phyloP scores from a whole-genome alignment of 2,113 vertebrate genomes.

The Xiphias gladius region DNA sequence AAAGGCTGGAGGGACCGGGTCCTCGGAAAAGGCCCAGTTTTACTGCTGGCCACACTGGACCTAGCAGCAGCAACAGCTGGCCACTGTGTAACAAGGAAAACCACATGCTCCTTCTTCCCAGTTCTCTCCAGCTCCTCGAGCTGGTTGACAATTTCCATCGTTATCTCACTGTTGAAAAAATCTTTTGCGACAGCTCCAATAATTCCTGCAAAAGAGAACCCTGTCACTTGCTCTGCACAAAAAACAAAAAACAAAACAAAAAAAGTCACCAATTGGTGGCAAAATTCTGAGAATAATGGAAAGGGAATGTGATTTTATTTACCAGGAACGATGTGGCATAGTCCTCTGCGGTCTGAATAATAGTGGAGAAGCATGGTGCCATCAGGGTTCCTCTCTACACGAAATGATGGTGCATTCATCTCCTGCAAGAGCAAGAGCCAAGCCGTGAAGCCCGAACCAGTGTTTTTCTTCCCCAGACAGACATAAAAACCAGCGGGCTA shows the following conservation, averaged over 20 bases:
- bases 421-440: conserved; percentile 68
- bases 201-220: conserved; percentile 76
- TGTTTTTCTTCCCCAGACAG: neutral
- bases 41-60: conserved; percentile 49
- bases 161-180: conserved; percentile 88
- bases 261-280: neutral
- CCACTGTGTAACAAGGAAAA: conserved; percentile 84
- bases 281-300: too few species aligned
- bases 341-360: conserved; percentile 85
- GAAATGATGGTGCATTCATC: conserved; percentile 86
- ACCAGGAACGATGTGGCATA: conserved; percentile 86
- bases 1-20: conserved; percentile 40
- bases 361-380: conserved; percentile 84
- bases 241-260: too few species aligned
- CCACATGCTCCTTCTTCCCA: conserved; percentile 85
- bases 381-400: conserved; percentile 85
- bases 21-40: too few species aligned
- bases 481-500: neutral
- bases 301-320: conserved; percentile 18
- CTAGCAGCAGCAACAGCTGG: conserved; percentile 45
- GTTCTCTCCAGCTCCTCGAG: conserved; percentile 84
- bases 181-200: conserved; percentile 85
- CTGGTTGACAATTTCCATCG: conserved; percentile 86
- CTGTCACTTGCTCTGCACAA: neutral
- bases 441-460: neutral